These are phyloP conservation scores for Machimus atricapillus DNA, from an alignment of 2,888 invertebrate genomes.

Conservation along the genomic window DNA sequence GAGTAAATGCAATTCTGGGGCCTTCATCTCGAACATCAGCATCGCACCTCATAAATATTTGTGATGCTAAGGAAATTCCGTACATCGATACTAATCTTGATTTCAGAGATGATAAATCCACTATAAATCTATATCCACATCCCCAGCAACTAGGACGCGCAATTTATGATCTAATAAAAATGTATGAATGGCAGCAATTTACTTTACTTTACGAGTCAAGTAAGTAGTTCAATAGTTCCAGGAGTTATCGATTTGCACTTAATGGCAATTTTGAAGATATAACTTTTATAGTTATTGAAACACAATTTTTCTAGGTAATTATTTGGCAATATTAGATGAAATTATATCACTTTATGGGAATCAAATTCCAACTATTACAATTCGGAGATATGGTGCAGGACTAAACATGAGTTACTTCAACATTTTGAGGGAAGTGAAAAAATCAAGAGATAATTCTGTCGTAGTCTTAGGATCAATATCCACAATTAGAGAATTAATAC, in stretches of 20 bases:
- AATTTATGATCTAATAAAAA: constrained; percentile 72
- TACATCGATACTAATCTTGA: constrained; percentile 81
- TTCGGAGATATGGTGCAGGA: constrained; percentile 72
- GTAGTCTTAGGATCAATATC: constrained; percentile 75
- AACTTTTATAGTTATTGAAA: background rate
- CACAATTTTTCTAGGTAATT: constrained; percentile 55
- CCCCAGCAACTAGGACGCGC: constrained; percentile 68
- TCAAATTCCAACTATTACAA: constrained; percentile 66
- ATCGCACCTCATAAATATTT: constrained; percentile 82
- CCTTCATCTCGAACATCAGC: constrained; percentile 74
- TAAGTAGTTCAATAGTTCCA: background rate
- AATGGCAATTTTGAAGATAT: background rate
- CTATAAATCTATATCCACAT: constrained; percentile 77
- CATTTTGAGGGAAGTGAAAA: constrained; percentile 73
- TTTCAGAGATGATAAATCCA: constrained; percentile 64
- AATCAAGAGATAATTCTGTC: constrained; percentile 72
- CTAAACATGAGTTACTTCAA: constrained; percentile 73
- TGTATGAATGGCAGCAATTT: constrained; percentile 82
- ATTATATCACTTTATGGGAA: constrained; percentile 72
- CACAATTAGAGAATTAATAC: constrained; percentile 67
- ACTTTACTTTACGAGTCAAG: constrained; percentile 71
- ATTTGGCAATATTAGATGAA: constrained; percentile 74
- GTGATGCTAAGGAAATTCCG: constrained; percentile 84
- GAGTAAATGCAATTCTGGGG: constrained; percentile 84
- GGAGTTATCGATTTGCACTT: background rate